These are phyloP conservation scores for Lepus timidus DNA, from an alignment of 2,113 vertebrate genomes.

Conservation along the genomic window DNA sequence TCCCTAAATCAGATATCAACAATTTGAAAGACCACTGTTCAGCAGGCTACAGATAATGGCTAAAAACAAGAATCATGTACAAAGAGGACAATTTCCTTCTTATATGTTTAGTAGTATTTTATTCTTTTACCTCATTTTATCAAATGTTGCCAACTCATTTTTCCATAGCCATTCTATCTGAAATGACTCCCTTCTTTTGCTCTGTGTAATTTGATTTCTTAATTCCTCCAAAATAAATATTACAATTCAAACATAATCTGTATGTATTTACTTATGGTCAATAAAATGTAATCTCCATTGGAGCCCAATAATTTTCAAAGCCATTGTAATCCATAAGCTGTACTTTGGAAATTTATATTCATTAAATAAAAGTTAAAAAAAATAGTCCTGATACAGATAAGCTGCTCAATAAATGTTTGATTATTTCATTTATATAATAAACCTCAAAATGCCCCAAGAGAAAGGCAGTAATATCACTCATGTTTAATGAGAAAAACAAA, in stretches of 20 bases:
- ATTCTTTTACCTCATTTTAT: background rate
- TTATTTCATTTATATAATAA: background rate
- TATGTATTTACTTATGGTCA: background rate
- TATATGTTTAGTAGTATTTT: too few species aligned
- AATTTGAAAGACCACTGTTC: too few species aligned
- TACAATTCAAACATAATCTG: background rate
- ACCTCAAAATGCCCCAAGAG: background rate
- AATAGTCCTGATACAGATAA: background rate
- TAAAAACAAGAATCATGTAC: too few species aligned
- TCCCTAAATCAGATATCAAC: too few species aligned
- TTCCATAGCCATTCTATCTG: background rate
- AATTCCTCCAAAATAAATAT: background rate
- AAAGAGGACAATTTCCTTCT: too few species aligned
- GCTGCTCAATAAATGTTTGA: background rate
- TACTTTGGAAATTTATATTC: too few species aligned
- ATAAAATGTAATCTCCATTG: background rate
- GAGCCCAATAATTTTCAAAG: background rate
- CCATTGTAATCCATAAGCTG: too few species aligned
- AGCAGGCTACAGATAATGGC: too few species aligned
- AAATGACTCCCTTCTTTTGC: background rate
- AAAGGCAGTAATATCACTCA: background rate
- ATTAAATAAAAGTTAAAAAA: too few species aligned
- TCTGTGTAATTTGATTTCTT: background rate
- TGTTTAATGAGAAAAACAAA: background rate
- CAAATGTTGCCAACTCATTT: background rate